Conservation (phyloP, 2,113 vertebrate species). For the Dicentrarchus labrax region DNA sequence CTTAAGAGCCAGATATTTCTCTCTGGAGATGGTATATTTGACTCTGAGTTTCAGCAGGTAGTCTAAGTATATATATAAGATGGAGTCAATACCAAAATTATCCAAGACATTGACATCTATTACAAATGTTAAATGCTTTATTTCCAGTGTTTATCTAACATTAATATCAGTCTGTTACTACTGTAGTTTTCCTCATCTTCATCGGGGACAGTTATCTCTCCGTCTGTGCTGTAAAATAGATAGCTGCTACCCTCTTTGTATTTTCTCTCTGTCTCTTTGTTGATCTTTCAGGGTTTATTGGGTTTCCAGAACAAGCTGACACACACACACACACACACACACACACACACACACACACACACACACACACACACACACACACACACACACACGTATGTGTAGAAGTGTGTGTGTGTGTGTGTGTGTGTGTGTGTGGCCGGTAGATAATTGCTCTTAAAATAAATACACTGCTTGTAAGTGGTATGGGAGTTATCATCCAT, state of each 20-base stretch:
- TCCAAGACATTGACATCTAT: not conserved
- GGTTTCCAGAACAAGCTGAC: constrained; percentile 6
- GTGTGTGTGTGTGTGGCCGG: too few species aligned
- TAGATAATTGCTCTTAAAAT: constrained; percentile 43
- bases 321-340: constrained; percentile 12
- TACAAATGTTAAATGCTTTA: not conserved
- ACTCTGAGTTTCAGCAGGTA: too few species aligned
- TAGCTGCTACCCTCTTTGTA: not conserved
- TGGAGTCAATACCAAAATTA: too few species aligned
- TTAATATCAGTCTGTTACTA: not conserved
- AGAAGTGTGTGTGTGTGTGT: too few species aligned
- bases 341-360: constrained; percentile 6
- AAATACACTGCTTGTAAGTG: constrained; percentile 7
- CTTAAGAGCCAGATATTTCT: not conserved
- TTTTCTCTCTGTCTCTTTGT: constrained; percentile 28
- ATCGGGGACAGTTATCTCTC: not conserved
- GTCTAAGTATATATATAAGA: too few species aligned
- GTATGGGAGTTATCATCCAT: constrained; percentile 40
- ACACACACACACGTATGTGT: constrained; percentile 18
- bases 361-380: not conserved
- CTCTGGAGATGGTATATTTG: not conserved
- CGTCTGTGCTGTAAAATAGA: constrained; percentile 10
- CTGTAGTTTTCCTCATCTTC: not conserved
- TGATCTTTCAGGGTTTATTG: constrained; percentile 36
- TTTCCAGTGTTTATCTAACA: too few species aligned